Base-by-base conservation (phyloP, 2,797 vertebrate species). In the Sylvilagus floridanus region DNA sequence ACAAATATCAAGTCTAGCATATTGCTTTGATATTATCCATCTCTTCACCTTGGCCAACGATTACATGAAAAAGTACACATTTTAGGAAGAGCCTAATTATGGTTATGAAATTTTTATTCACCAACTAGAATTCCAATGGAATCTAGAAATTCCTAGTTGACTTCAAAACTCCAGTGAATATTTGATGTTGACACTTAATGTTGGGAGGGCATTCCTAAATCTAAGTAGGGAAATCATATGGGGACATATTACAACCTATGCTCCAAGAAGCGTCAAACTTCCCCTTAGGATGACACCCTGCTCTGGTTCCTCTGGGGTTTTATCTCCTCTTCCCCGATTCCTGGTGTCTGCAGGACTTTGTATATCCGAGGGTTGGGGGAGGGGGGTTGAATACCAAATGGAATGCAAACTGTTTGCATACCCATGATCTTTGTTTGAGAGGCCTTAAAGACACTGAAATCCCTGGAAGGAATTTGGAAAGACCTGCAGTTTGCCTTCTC, bases 81-180 rank as follows among this genome's bases (percentile, higher is more conserved):
- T 91, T 37, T 35, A 79, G 26, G 90, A 84, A 42, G n/a, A 60
- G 1, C 7, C 60, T 60, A 82, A 52, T 91, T 10, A 60, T 35
- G 32, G 17, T 42, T 92, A 35, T 52, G 19, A 86, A 62, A 32
- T 52, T 37, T 66, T 12, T 1, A 35, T 37, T 82, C 57, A 68
- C 50, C 69, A 69, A 50, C 17, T 2, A 50, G 37, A 93, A 93
- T 73, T 62, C 28, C 54, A 57, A 47, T 2, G 17, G 32, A 72
- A 90, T 50, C 69, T 54, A 7, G 47, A 84, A 86, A 76, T 22
- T 66, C 22, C 54, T 52, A 63, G 60, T 42, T 52, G 50, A 75
- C 66, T 92, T 84, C 68, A 84, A 88, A 92, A 77, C 32, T 66
- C 72, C 66, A 62, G 22, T 47, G 32, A n/a, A 63, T 24, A 95